Evolutionary conservation across 2,888 invertebrate species (phyloP), one percentile per base, ranked within the genome.

Genomic region (Poecilus cupreus): DNA sequence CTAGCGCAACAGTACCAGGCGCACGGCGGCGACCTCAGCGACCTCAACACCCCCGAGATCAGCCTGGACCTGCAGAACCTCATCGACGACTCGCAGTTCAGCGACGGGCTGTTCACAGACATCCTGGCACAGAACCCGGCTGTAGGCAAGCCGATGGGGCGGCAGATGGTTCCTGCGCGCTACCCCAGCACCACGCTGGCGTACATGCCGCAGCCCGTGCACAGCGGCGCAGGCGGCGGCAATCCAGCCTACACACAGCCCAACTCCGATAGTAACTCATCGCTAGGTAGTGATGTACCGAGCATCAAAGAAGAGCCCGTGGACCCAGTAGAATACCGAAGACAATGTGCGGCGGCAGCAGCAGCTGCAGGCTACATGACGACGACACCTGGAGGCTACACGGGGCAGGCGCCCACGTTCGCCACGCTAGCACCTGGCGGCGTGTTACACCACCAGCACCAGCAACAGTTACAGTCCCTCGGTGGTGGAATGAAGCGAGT

Each of bases 151-250:
- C 89, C 88, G 86, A 86, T 88, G 81, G 22, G 83, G 86, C 80
- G 90, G 86, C 92, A 91, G 83, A 87, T 89, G 3, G 87, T 89
- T 85, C 83, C 88, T 85, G 83, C 88, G 75, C 85, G 85, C 57
- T 93, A 92, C 85, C 93, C 94, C 1, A 89, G 96, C 82, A 94
- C 94, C 22, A 94, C 96, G 0, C 88, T 97, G 82, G 96, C 96
- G 16, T 97, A 97, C 87, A 96, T 97, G 96, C 97, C 97, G 0
- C 97, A 97, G 89, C 96, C 96, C 18, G 96, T 97, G 2, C 96
- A 96, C 88, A 95, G 94, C 82, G 94, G 95, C 8, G 93, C 93
- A 5, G 68, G 60, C 54, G 24, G 16, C n/a, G 51, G 22, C 13
- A 70, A 16, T 18, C 78, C 37, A 8, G 26, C 37, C 20, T 77